Evolutionary conservation across 2,113 vertebrate genomes (phyloP).

Genomic region (Myxocyprinus asiaticus): DNA sequence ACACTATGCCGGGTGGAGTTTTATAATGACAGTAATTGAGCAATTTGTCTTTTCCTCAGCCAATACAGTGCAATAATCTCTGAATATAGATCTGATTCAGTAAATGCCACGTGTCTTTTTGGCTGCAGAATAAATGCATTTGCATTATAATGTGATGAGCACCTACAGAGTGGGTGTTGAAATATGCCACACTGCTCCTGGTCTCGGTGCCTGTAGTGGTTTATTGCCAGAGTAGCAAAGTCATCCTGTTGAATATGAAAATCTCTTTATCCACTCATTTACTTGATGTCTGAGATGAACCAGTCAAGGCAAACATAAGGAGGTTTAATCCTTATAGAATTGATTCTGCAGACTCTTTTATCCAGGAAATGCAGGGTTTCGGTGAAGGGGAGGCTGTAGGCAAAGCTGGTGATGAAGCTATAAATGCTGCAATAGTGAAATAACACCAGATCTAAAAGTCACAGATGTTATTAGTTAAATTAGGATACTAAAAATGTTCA

Average conservation of each 20-base stretch:
- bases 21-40: conserved; percentile 46
- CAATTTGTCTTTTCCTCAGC: conserved; percentile 43
- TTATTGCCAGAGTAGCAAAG: neutral
- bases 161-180: conserved; percentile 12
- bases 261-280: neutral
- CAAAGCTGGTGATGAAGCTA: neutral
- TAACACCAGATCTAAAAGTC: neutral
- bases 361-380: neutral
- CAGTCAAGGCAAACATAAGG: neutral
- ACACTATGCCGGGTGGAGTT: neutral
- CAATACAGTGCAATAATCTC: conserved; percentile 41
- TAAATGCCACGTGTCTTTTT: conserved; percentile 38
- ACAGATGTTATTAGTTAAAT: neutral
- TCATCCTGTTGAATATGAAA: neutral
- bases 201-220: neutral
- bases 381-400: neutral
- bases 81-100: conserved; percentile 38
- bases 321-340: conserved; percentile 2
- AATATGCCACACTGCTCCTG: neutral
- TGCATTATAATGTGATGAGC: conserved; percentile 28
- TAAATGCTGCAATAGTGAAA: neutral
- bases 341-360: neutral
- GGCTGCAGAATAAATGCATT: conserved; percentile 3
- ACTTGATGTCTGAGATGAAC: neutral
- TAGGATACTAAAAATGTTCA: neutral